Evolutionary conservation across 2,888 invertebrate species (phyloP), one percentile per base, ranked within the genome.

Genomic region (Danaus chrysippus): DNA sequence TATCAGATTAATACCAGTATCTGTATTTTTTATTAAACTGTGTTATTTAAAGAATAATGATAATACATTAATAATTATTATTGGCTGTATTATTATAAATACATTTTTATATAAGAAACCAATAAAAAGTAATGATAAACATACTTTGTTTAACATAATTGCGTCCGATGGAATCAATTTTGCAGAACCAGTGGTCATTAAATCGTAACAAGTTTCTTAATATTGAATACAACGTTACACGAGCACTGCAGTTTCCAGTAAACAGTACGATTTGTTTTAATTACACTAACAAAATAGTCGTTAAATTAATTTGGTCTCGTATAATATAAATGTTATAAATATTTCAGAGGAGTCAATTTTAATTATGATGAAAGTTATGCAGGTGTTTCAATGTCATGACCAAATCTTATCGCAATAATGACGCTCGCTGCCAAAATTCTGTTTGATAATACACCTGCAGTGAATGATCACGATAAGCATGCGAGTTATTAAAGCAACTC

Each of bases 381-480:
- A 82, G 69, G 65, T 15, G 64, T 64, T 59, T 70, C 64, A 72
- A 68, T 67, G 74, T 76, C 71, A 75, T 73, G 70, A 67, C 68
- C 69, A 71, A 76, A 74, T 73, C 73, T 77, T 75, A 73, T 76
- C 66, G 71, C 72, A 78, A 77, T 78, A 73, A 73, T 58, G 59
- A 64, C 56, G 66, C 71, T 68, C 63, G 70, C 70, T 74, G 73
- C 74, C 75, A 68, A 80, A 80, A 76, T 74, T 73, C 73, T 72
- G 72, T 75, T 70, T 68, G 70, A 71, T 65, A 71, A 56, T 61
- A 62, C 83, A 83, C 80, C 82, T 83, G 65, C 63, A 60, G 8
- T 23, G 23, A 62, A 59, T 49, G 49, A 49, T 49, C 13, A 15
- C 15, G 23, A 23, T 23, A 23, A 23, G 23, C 23, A 5, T 23